Percentiles rank a stretch among this genome's conserved stretches.
phyloP scores from a whole-genome alignment of 1,140 invertebrate species.

The Drosophila persimilis region DNA sequence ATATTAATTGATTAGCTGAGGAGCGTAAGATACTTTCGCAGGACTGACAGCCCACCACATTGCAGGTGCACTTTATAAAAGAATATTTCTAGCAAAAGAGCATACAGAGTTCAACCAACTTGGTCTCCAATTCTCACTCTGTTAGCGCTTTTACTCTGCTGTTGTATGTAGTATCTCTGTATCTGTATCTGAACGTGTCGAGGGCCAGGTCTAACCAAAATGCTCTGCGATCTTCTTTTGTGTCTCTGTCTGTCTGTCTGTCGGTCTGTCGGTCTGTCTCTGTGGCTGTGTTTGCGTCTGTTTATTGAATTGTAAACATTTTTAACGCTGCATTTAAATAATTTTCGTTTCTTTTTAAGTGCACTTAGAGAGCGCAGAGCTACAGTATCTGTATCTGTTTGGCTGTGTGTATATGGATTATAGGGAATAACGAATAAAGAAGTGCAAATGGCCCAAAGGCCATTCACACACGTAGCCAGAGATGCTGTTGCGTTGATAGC shows the following conservation, averaged over 20 bases:
- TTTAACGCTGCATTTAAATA: slow-evolving; percentile 79
- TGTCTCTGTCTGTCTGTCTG: slow-evolving; percentile 9
- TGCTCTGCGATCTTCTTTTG: slow-evolving; percentile 35
- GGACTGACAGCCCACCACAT: too few species aligned
- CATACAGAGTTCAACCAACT: slow-evolving; percentile 14
- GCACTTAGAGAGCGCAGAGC: slow-evolving; percentile 27
- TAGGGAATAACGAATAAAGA: slow-evolving; percentile 19
- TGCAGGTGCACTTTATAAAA: too few species aligned
- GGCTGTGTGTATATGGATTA: slow-evolving; percentile 21
- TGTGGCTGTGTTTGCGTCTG: slow-evolving; percentile 49
- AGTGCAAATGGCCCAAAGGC: slow-evolving; percentile 41
- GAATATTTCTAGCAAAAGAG: slow-evolving; percentile 2
- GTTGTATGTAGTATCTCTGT: slow-evolving; percentile 7
- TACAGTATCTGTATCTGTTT: background rate
- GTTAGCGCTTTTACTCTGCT: too few species aligned
- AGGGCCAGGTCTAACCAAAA: slow-evolving; percentile 38
- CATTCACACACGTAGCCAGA: slow-evolving; percentile 51
- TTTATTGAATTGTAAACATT: slow-evolving; percentile 81
- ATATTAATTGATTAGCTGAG: too few species aligned
- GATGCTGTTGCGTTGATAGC: slow-evolving; percentile 45
- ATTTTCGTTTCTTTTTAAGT: slow-evolving; percentile 44
- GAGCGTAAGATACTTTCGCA: too few species aligned
- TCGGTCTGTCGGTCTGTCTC: slow-evolving; percentile 1
- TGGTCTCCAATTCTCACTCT: slow-evolving; percentile 13
- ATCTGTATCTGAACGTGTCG: slow-evolving; percentile 29